phyloP scores from a whole-genome alignment of 2,797 vertebrate genomes.

The Girardinus metallicus region DNA sequence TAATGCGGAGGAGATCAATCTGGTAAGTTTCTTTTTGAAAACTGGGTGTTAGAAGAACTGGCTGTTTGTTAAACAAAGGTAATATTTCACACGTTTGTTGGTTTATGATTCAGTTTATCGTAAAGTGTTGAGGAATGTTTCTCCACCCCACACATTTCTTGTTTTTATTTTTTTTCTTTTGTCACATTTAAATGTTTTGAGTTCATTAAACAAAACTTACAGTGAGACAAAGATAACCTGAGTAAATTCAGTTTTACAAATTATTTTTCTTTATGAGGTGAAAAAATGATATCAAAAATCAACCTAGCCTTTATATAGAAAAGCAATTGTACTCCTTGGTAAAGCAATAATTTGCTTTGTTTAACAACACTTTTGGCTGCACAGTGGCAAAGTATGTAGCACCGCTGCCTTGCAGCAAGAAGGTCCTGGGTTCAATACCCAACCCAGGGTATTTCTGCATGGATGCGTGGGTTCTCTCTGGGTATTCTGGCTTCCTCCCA shows the following conservation, averaged over 20 bases:
- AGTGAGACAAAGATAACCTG: neutral
- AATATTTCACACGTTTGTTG: neutral
- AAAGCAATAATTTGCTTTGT: neutral
- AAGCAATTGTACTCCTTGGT: neutral
- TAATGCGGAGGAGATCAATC: slow-evolving; percentile 97
- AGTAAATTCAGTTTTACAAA: neutral
- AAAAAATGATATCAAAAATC: neutral
- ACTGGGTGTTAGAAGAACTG: neutral
- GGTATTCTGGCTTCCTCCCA: too few relatives aligned
- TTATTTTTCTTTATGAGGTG: neutral
- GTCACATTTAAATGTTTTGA: neutral
- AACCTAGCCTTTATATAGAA: neutral
- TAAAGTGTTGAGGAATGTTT: neutral
- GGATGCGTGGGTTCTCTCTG: too few relatives aligned
- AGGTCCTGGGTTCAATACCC: too few relatives aligned
- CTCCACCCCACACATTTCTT: neutral
- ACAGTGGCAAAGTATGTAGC: too few relatives aligned
- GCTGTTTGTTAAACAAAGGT: neutral
- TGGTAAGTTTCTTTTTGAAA: slow-evolving; percentile 75
- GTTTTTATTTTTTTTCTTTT: neutral
- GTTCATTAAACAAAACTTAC: neutral
- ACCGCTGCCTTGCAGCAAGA: too few relatives aligned
- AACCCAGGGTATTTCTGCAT: too few relatives aligned
- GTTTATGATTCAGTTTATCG: neutral
- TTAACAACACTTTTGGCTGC: neutral